These are phyloP conservation scores for Mercenaria mercenaria DNA, from an alignment of 1,140 invertebrate genomes.

Conservation along the genomic window DNA sequence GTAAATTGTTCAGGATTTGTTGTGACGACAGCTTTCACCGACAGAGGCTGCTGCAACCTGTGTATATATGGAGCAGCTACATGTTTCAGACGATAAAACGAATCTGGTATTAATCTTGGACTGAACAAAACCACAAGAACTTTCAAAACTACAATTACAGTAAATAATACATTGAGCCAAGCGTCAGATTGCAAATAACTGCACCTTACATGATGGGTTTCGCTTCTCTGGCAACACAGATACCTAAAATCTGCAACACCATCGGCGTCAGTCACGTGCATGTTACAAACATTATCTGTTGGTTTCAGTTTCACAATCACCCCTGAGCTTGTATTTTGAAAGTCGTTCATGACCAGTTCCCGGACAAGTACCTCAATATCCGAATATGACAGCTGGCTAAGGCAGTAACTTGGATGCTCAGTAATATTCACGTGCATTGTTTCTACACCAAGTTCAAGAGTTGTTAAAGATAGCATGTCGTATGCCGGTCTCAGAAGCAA, in stretches of 20 bases:
- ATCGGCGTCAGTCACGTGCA: neutral
- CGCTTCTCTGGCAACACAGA: slow-evolving; percentile 24
- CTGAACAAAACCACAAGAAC: slow-evolving; percentile 29
- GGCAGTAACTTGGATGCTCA: slow-evolving; percentile 10
- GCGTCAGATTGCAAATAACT: neutral
- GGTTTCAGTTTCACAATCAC: slow-evolving; percentile 15
- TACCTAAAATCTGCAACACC: slow-evolving; percentile 29
- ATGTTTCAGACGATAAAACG: slow-evolving; percentile 16
- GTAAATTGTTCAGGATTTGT: slow-evolving; percentile 18
- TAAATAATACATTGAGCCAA: slow-evolving; percentile 37
- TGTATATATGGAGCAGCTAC: neutral
- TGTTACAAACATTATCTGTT: slow-evolving; percentile 56
- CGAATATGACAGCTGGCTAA: neutral
- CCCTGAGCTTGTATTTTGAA: slow-evolving; percentile 33
- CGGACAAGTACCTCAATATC: slow-evolving; percentile 33
- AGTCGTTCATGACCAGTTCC: slow-evolving; percentile 54
- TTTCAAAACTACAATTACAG: slow-evolving; percentile 15
- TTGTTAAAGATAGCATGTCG: slow-evolving; percentile 39
- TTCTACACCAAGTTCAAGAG: slow-evolving; percentile 12
- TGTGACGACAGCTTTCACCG: neutral
- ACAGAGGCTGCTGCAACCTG: slow-evolving; percentile 1
- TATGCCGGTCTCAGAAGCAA: slow-evolving; percentile 40
- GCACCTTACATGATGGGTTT: neutral
- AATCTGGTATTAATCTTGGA: slow-evolving; percentile 38
- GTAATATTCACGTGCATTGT: slow-evolving; percentile 8